Conservation (phyloP, 2,797 vertebrate genomes). For the Sebastes taczanowskii region DNA sequence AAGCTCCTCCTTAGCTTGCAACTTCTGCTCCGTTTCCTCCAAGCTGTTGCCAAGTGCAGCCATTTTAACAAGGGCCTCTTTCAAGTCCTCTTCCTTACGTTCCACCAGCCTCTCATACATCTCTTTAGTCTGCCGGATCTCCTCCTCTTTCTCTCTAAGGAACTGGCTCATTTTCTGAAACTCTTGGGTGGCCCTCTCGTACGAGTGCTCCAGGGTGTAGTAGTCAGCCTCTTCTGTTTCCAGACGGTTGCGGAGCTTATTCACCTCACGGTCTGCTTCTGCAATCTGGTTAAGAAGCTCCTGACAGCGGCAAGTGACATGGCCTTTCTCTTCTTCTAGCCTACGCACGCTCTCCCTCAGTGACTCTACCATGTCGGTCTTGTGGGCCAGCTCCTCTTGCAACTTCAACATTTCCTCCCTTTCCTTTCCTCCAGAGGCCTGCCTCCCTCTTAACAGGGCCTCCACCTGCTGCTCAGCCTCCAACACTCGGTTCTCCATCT, state of each 20-base stretch:
- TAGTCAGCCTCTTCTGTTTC: constrained; percentile 88
- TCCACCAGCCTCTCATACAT: constrained; percentile 88
- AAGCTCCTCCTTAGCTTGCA: constrained; percentile 88
- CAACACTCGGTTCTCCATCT: constrained; percentile 87
- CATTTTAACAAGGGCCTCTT: constrained; percentile 91
- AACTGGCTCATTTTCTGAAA: constrained; percentile 88
- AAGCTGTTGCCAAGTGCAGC: constrained; percentile 88
- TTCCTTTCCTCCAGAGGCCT: constrained; percentile 78
- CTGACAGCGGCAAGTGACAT: constrained; percentile 89
- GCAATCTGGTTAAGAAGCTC: constrained; percentile 91
- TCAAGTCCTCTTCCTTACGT: constrained; percentile 90
- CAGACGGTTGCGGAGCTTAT: constrained; percentile 86
- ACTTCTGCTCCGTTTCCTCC: constrained; percentile 89
- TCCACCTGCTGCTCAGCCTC: constrained; percentile 89
- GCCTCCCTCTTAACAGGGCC: constrained; percentile 87
- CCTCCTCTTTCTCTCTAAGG: constrained; percentile 90
- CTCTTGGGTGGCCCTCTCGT: constrained; percentile 86
- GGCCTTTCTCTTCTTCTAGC: constrained; percentile 88
- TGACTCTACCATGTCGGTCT: constrained; percentile 84
- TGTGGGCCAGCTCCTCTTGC: constrained; percentile 88
- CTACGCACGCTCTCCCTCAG: constrained; percentile 86
- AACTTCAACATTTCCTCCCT: constrained; percentile 87
- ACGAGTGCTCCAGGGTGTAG: constrained; percentile 86
- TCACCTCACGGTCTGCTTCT: constrained; percentile 87
- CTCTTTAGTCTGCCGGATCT: constrained; percentile 89